Conservation (phyloP, 2,797 vertebrate species). For the Lepilemur septentrionalis region DNA sequence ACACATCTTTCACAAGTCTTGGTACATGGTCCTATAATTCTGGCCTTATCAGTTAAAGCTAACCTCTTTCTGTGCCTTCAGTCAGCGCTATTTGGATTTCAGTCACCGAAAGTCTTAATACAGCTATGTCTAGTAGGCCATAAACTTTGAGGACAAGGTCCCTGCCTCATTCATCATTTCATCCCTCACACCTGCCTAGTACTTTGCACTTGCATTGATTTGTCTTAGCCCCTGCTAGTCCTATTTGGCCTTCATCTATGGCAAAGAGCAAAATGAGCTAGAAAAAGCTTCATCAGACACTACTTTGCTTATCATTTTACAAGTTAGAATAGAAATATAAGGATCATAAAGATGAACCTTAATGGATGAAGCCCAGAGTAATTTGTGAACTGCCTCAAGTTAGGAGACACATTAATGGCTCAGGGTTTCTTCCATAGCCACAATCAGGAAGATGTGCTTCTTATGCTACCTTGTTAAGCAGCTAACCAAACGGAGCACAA, state of each 20-base stretch:
- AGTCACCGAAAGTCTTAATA: not conserved
- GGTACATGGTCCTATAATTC: not conserved
- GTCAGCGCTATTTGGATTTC: not conserved
- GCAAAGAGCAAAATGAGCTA: conserved; percentile 28
- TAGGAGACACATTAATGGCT: not conserved
- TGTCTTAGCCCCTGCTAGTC: not conserved
- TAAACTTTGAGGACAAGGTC: not conserved
- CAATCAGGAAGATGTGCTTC: not conserved
- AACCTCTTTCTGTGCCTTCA: not conserved
- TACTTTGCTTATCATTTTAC: not conserved
- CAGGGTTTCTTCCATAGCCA: not conserved
- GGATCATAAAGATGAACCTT: not conserved
- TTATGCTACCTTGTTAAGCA: not conserved
- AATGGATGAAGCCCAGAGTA: not conserved
- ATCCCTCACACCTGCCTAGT: not conserved
- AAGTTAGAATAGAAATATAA: not conserved
- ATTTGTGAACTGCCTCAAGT: not conserved
- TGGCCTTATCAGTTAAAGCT: not conserved
- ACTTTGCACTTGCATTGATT: not conserved
- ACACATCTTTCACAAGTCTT: not conserved
- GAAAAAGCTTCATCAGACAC: not conserved
- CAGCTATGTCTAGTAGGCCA: not conserved
- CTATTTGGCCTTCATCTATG: not conserved
- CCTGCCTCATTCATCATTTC: not conserved
- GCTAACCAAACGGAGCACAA: not conserved